These are phyloP conservation scores for Norana najaformis DNA, from an alignment of 2,888 invertebrate genomes.

Conservation along the genomic window DNA sequence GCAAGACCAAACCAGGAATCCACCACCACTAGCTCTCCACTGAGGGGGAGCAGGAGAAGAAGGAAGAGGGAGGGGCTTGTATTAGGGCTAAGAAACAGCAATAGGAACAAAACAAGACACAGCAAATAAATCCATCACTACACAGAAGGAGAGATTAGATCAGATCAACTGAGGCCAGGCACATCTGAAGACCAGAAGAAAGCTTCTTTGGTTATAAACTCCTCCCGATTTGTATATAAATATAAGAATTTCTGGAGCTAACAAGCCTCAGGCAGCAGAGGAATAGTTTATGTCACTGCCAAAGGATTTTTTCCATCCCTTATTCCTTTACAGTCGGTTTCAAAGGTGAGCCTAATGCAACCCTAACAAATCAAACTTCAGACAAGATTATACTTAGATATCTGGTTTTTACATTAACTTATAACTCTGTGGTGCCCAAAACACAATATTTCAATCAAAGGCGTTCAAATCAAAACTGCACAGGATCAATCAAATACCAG, in stretches of 20 bases:
- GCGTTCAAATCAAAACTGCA: not conserved
- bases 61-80: not conserved
- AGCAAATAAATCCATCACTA: not conserved
- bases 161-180: constrained; percentile 1
- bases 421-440: not conserved
- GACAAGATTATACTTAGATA: not conserved
- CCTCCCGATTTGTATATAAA: constrained; percentile 1
- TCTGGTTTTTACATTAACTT: not conserved
- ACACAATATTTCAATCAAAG: not conserved
- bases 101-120: not conserved
- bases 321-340: not conserved
- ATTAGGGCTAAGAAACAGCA: not conserved
- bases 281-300: not conserved
- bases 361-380: not conserved
- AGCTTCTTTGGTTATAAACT: not conserved
- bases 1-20: not conserved
- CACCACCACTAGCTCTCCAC: not conserved
- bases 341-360: constrained; percentile 13
- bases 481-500: not conserved
- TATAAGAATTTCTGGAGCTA: not conserved
- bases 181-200: not conserved
- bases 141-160: not conserved
- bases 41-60: constrained; percentile 20
- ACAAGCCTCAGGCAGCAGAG: not conserved
- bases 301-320: not conserved